These are phyloP conservation scores for Cavia aperea DNA, from an alignment of 2,113 vertebrate genomes.

Conservation along the genomic window DNA sequence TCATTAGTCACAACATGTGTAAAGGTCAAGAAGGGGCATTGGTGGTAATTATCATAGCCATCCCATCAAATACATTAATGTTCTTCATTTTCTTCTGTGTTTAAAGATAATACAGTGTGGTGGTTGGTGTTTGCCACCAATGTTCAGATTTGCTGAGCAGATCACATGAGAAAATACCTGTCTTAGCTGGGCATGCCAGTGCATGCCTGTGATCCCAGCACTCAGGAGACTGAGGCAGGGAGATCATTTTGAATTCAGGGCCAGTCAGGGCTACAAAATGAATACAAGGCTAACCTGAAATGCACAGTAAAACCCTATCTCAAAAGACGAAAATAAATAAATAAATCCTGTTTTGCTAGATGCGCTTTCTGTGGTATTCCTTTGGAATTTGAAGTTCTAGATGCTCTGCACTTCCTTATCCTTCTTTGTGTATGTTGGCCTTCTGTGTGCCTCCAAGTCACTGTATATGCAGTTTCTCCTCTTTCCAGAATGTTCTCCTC, in stretches of 20 bases:
- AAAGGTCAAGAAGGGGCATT: not conserved
- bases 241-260: not conserved
- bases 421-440: not conserved
- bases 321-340: not conserved
- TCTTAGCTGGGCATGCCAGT: not conserved
- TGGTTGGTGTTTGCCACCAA: too few relatives aligned
- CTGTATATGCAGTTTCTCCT: accelerated
- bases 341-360: not conserved
- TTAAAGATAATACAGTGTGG: not conserved
- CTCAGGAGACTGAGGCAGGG: not conserved
- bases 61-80: not conserved
- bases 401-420: not conserved
- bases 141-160: not conserved
- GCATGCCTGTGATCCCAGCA: not conserved
- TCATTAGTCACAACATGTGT: not conserved
- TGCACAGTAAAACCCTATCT: not conserved
- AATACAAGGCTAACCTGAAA: not conserved
- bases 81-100: not conserved
- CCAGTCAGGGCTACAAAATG: not conserved
- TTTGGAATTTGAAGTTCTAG: not conserved
- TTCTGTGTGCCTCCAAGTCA: not conserved
- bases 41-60: not conserved
- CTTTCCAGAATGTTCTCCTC: not conserved
- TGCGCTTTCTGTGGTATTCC: accelerated
- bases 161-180: accelerated